Base-by-base conservation (phyloP, 2,888 invertebrate genomes). In the Coenonympha arcania region DNA sequence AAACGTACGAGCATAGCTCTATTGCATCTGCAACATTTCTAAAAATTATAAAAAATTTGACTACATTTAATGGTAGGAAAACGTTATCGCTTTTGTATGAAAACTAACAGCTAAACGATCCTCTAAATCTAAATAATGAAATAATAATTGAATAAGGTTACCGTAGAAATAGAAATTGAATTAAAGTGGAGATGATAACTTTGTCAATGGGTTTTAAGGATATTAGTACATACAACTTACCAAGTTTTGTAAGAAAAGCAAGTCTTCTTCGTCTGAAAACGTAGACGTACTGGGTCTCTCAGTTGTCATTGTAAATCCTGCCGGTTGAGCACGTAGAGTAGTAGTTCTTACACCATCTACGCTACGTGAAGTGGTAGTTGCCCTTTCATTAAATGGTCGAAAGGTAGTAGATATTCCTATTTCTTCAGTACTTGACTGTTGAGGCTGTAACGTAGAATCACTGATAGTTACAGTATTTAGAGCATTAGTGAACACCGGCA, bases 221-320 rank as follows among this genome's bases (percentile, higher is more conserved):
- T n/a, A n/a, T n/a, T n/a, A n/a, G n/a, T n/a, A n/a, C n/a, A n/a
- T n/a, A n/a, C n/a, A 41, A 61, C 76, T 73, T 80, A 90, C 90
- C 86, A 90, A 76, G 59, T 89, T 89, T 63, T 89, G 87, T 16
- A 90, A 69, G 65, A 90, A 90, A 30, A 83, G 87, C 56, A 90
- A 71, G 66, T 90, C 90, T 55, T 90, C 89, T 71, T 82, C 68
- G 48, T 84, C 81, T 9, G 88, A 82, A 63, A 81, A 87, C 9
- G 87, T 87, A 4, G 86, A 84, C 43, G 79, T 76, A 55, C 80
- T 79, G 13, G 87, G 82, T 43, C 75, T 66, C 62, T 82, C 81
- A 48, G 85, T 85, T 18, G 85, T 83, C 24, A 71, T 56, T 13
- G 73, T 68, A 30, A 73, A 68, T 48, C 64, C 64, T 28, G 67